A percentile compares a stretch with the other conserved stretches of the same genome.
These are phyloP conservation scores for Myiagra hebetior DNA, from an alignment of 2,113 vertebrate species.

Conservation along the genomic window DNA sequence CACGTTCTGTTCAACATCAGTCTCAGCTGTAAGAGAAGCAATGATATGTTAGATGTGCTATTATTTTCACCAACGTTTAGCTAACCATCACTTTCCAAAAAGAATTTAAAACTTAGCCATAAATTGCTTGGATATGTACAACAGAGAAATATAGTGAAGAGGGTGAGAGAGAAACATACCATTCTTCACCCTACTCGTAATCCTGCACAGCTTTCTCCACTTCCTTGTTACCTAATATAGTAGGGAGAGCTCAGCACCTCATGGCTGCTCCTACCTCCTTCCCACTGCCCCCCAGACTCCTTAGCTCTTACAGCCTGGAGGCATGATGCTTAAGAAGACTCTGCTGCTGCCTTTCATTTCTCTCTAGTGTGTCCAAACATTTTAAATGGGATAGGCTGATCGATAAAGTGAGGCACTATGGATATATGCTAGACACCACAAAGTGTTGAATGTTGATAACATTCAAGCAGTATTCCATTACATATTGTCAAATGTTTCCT, in stretches of 20 bases:
- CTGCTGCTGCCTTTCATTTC: background rate
- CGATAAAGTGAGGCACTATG: background rate
- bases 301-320: background rate
- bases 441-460: background rate
- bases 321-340: background rate
- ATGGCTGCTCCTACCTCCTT: background rate
- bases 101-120: background rate
- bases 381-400: background rate
- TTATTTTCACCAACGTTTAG: background rate
- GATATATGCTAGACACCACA: background rate
- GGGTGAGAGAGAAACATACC: background rate
- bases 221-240: conserved; percentile 2
- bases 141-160: background rate
- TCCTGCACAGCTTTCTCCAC: background rate
- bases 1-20: background rate
- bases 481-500: background rate
- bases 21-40: background rate
- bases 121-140: background rate
- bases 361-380: background rate
- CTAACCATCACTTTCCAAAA: background rate
- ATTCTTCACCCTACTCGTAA: background rate
- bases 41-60: background rate
- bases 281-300: background rate
- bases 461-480: background rate
- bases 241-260: background rate